Conservation (phyloP, 2,888 invertebrate species). For the Cheilosia vernalis region DNA sequence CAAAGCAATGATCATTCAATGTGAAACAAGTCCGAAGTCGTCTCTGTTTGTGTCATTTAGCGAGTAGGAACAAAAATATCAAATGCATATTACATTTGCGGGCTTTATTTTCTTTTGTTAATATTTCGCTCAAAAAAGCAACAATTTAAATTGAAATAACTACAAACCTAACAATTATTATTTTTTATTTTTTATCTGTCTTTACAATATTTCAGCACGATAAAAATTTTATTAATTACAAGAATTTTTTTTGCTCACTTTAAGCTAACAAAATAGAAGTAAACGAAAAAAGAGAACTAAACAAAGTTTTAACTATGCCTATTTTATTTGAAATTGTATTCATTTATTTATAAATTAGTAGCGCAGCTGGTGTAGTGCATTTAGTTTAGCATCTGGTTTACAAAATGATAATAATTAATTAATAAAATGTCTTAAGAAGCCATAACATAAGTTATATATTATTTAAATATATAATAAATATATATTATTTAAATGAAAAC, state of each 20-base stretch:
- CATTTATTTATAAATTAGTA: slow-evolving; percentile 24
- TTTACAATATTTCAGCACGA: slow-evolving; percentile 27
- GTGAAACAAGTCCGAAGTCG: background rate
- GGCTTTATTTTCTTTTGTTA: slow-evolving; percentile 17
- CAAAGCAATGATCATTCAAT: background rate
- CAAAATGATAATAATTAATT: slow-evolving; percentile 50
- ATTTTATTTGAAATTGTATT: slow-evolving; percentile 6
- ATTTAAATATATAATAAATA: slow-evolving; percentile 34
- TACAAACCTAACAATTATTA: slow-evolving; percentile 40
- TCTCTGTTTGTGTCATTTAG: slow-evolving; percentile 8
- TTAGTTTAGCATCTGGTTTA: slow-evolving; percentile 50
- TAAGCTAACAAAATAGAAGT: slow-evolving; percentile 25
- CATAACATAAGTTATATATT: slow-evolving; percentile 68
- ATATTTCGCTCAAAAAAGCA: slow-evolving; percentile 31
- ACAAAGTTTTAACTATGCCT: background rate
- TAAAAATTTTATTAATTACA: slow-evolving; percentile 28
- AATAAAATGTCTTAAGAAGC: slow-evolving; percentile 47
- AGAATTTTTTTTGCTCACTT: slow-evolving; percentile 20
- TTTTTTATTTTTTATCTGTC: background rate
- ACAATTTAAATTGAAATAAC: slow-evolving; percentile 21
- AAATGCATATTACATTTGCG: slow-evolving; percentile 10
- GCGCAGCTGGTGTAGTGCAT: slow-evolving; percentile 49
- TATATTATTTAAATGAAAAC: slow-evolving; percentile 54
- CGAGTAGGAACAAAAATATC: slow-evolving; percentile 32
- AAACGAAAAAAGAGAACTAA: background rate